Base-by-base conservation (phyloP, 1,140 invertebrate genomes). In the Melipona quadrifasciata region DNA sequence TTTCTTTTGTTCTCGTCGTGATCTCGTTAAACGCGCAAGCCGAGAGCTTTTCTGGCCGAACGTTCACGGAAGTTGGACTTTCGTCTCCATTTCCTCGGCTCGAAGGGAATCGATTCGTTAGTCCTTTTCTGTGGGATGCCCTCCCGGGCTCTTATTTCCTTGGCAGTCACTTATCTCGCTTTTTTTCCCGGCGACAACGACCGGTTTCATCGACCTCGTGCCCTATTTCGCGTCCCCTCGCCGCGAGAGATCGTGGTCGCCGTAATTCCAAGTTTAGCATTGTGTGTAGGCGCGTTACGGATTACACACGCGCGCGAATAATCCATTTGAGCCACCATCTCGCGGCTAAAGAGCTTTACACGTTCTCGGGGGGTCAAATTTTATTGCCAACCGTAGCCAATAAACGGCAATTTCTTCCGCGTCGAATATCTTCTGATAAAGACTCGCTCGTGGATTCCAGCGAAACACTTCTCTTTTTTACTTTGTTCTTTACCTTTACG, bases 121-220 rank as follows among this genome's bases (percentile, higher is more conserved):
- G 53, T 31, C 79, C 34, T 16, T 24, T 27, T 16, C 61, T 55
- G 55, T 51, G 39, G 6, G 39, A 47, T 47, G 39, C 39, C 8
- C 39, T 16, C 19, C 17, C 67, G 68, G 51, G 61, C 79, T 73
- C 34, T 55, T 81, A 81, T 53, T 74, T 64, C n/a, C 39, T 34
- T 53, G 57, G 27, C 53, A 53, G 55, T 74, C 80, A 47, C 80
- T 81, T 65, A 64, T 74, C 70, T 64, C 14, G 21, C 21, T 27
- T 51, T 57, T 51, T 81, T 81, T 10, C 55, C 55, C 55, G n/a
- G 2, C 34, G 67, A 47, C 67, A 80, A 80, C 34, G 3, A 8
- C 14, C 70, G 14, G 51, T 51, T 81, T 61, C 51, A 53, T 19
- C 64, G 14, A 16, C 16, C 75, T 4, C 11, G 4, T 10, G 12